phyloP scores from a whole-genome alignment of 2,113 vertebrate species.

The Forbesichthys agassizii region DNA sequence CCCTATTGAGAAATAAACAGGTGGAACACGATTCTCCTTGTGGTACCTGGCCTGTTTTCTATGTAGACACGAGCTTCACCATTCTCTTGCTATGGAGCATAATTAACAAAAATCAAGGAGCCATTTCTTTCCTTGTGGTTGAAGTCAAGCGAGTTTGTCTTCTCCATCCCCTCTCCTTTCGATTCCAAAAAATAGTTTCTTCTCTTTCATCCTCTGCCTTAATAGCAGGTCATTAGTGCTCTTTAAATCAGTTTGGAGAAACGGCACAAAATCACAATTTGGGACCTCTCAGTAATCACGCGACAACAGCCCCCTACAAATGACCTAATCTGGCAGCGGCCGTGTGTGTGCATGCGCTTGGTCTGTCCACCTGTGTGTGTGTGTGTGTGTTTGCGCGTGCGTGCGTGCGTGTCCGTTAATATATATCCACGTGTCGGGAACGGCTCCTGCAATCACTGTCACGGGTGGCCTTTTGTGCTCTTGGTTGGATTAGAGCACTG shows the following conservation, averaged over 20 bases:
- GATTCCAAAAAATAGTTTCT: neutral
- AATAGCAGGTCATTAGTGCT: too few relatives aligned
- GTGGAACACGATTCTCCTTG: neutral
- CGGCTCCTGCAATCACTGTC: constrained; percentile 54
- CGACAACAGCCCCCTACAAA: too few relatives aligned
- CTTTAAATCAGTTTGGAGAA: too few relatives aligned
- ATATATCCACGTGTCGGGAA: constrained; percentile 2
- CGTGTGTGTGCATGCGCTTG: neutral
- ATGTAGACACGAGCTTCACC: too few relatives aligned
- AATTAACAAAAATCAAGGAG: neutral
- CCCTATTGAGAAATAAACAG: constrained; percentile 19
- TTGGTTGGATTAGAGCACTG: constrained; percentile 54
- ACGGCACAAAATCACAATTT: too few relatives aligned
- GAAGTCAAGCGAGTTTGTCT: constrained; percentile 8
- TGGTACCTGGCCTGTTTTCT: too few relatives aligned
- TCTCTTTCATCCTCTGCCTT: constrained; percentile 13
- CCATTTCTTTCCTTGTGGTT: neutral
- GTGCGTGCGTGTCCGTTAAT: constrained; percentile 1
- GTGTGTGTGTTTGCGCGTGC: constrained; percentile 6
- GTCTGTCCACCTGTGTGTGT: constrained; percentile 9
- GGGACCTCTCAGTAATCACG: too few relatives aligned
- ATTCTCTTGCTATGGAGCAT: too few relatives aligned
- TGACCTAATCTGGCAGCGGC: neutral
- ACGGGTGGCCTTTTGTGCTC: constrained; percentile 55
- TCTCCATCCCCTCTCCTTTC: neutral